These are phyloP conservation scores for Rhizoglyphus robini DNA, from an alignment of 1,140 invertebrate species.

Conservation along the genomic window DNA sequence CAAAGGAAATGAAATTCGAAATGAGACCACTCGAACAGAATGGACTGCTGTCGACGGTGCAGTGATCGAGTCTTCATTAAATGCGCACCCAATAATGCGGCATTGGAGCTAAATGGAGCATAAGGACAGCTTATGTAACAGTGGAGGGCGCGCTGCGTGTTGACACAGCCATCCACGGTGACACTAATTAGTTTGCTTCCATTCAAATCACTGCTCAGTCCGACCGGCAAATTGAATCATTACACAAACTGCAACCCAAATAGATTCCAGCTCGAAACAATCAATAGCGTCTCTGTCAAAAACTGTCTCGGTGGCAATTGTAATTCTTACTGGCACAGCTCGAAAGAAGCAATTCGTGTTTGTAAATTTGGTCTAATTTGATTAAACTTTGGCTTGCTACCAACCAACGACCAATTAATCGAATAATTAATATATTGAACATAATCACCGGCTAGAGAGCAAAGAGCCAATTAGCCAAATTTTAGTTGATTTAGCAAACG, in stretches of 20 bases:
- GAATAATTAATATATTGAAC: slow-evolving; percentile 1
- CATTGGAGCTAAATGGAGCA: slow-evolving; percentile 2
- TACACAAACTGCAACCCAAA: too few relatives aligned
- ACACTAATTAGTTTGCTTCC: too few relatives aligned
- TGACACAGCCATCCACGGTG: too few relatives aligned
- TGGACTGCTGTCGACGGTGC: too few relatives aligned
- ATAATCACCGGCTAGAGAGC: neutral
- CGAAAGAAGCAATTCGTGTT: too few relatives aligned
- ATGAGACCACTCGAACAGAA: neutral
- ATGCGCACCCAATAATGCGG: neutral
- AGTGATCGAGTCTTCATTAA: neutral
- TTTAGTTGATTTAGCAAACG: neutral
- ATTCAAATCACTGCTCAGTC: too few relatives aligned
- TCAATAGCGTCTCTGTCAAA: too few relatives aligned
- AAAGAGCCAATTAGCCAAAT: neutral
- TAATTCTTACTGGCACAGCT: too few relatives aligned
- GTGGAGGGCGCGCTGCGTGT: too few relatives aligned
- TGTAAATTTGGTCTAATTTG: neutral
- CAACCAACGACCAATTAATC: neutral
- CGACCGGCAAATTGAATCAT: too few relatives aligned
- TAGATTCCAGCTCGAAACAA: too few relatives aligned
- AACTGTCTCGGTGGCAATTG: too few relatives aligned
- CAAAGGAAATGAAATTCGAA: neutral
- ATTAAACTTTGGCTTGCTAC: neutral
- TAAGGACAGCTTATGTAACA: neutral